Evolutionary conservation across 2,113 vertebrate genomes (phyloP).

Genomic region (Archilochus colubris): DNA sequence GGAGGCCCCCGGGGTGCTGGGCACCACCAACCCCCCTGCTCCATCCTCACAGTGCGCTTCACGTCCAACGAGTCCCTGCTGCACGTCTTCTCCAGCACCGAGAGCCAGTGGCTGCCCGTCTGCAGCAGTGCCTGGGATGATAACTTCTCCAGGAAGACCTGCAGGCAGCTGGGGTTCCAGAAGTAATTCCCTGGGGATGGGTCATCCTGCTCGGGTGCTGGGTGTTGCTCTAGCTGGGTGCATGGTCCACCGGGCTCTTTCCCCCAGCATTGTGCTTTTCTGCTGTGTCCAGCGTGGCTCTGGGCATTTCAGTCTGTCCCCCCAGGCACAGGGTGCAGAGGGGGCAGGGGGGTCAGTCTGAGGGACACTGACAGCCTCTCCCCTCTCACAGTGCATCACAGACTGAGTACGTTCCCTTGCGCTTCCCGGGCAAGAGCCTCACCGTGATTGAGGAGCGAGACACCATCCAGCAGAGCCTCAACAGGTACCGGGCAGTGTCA

Average conservation of each 20-base stretch:
- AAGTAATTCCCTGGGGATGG: conserved; percentile 56
- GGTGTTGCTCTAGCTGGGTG: accelerated
- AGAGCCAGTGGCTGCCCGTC: conserved; percentile 75
- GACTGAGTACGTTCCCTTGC: conserved; percentile 46
- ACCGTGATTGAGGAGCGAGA: not conserved
- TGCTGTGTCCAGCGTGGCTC: accelerated
- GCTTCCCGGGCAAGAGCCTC: conserved; percentile 53
- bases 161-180: conserved; percentile 79
- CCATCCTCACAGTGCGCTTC: conserved; percentile 74
- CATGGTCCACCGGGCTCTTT: accelerated
- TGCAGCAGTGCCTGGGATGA: conserved; percentile 73
- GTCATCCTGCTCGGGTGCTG: accelerated
- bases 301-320: accelerated
- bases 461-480: conserved; percentile 78
- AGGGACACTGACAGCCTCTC: not conserved
- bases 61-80: conserved; percentile 73
- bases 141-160: conserved; percentile 74
- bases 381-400: conserved; percentile 26
- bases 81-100: conserved; percentile 73
- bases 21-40: not conserved
- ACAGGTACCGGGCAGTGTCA: conserved; percentile 28
- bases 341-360: no score
- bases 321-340: not conserved
- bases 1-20: accelerated
- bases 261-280: not conserved